Conservation (phyloP, 1,140 invertebrate genomes). For the Varroa destructor region DNA sequence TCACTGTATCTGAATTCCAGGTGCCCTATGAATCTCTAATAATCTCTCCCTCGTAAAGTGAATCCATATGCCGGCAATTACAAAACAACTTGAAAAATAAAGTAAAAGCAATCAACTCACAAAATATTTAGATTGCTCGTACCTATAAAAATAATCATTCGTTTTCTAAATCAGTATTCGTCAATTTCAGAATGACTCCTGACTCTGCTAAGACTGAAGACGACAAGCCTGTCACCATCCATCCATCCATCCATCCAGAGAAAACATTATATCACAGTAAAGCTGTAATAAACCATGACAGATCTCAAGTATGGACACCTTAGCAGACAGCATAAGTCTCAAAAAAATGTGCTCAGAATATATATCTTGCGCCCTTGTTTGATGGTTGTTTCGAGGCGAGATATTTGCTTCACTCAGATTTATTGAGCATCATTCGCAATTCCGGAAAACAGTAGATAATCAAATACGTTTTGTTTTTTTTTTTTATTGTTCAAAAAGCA, state of each 20-base stretch:
- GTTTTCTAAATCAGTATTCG: neutral
- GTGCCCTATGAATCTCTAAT: too few relatives aligned
- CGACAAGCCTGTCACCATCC: neutral
- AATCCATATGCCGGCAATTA: neutral
- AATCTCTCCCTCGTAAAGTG: neutral
- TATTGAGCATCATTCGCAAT: too few relatives aligned
- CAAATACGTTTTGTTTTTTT: too few relatives aligned
- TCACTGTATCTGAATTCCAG: too few relatives aligned
- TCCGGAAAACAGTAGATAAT: too few relatives aligned
- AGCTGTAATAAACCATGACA: neutral
- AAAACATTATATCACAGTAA: neutral
- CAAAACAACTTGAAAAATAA: neutral
- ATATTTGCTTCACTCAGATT: too few relatives aligned
- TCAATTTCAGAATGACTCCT: constrained; percentile 6
- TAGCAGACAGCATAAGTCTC: too few relatives aligned
- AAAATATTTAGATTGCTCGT: neutral
- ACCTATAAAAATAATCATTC: neutral
- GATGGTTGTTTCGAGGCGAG: too few relatives aligned
- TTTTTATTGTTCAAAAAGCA: too few relatives aligned
- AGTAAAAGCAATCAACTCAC: neutral
- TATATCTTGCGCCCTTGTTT: too few relatives aligned
- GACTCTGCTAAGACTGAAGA: neutral
- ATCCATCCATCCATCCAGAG: neutral
- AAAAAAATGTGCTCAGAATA: too few relatives aligned
- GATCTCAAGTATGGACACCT: neutral